Base-by-base conservation (phyloP, 2,888 invertebrate genomes). In the Athalia rosae region DNA sequence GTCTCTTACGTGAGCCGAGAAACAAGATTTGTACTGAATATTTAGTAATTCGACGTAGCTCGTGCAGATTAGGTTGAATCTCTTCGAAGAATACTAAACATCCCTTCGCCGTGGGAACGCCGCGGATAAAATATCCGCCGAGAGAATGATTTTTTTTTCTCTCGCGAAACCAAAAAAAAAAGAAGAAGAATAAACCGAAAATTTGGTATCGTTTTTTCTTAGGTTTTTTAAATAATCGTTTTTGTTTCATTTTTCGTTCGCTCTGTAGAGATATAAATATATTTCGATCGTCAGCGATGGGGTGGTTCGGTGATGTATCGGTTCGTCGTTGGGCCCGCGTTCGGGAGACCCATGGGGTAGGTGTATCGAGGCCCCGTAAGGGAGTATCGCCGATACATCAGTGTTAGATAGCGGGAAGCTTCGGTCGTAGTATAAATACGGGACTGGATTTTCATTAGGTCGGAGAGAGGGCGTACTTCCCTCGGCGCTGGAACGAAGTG, bases 391-490 rank as follows among this genome's bases (percentile, higher is more conserved):
- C 69, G 81, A 80, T 85, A 84, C 84, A 83, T 86, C 82, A 84
- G 78, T 79, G 80, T 83, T 84, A 85, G 83, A 64, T 76, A 77
- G 76, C 50, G 78, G 80, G 80, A 82, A 82, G 85, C 83, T 85
- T 85, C 84, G 77, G 80, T 79, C 76, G 83, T 82, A 82, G 79
- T 81, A 83, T 86, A 85, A 86, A 86, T 83, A 84, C 81, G 76
- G 81, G 80, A 82, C 83, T 85, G 85, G 83, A 85, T 86, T 84
- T 86, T 86, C 85, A 84, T 85, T 85, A 83, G 82, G 64, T 58
- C 53, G 71, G 77, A 77, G 73, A 81, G 80, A 78, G 79, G 80
- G 79, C n/a, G n/a, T n/a, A 81, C 80, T 80, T 79, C 79, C 76
- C 58, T 79, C 76, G 78, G 69, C 78, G 71, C 69, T 28, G 61